Conservation (phyloP, 2,797 vertebrate species). For the Chaenodraco wilsoni region DNA sequence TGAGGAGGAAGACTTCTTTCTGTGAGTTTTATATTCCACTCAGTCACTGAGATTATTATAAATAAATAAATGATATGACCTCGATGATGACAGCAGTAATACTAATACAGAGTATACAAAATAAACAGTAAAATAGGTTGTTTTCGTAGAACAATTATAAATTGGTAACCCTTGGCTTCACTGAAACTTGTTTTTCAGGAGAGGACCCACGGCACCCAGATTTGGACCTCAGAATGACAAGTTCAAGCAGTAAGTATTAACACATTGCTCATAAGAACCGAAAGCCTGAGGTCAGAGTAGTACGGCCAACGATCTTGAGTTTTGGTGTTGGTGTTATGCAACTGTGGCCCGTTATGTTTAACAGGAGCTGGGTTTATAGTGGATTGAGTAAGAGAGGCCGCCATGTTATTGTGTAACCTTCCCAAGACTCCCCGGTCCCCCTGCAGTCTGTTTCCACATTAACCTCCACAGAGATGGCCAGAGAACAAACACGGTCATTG, state of each 20-base stretch:
- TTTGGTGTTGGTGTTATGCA: constrained; percentile 67
- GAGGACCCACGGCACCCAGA: constrained; percentile 94
- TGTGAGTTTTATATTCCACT: constrained; percentile 85
- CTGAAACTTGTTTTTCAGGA: constrained; percentile 81
- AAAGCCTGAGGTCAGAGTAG: constrained; percentile 35
- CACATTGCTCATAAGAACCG: constrained; percentile 24
- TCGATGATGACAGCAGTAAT: background rate
- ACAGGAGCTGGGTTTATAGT: constrained; percentile 48
- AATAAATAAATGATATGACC: background rate
- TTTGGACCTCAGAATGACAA: constrained; percentile 97
- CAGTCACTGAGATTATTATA: background rate
- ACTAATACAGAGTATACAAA: background rate
- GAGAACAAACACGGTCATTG: constrained; percentile 67
- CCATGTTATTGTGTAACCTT: constrained; percentile 59
- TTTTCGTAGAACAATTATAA: background rate
- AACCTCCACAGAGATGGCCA: constrained; percentile 14
- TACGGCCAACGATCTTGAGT: constrained; percentile 12
- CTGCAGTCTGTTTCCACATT: constrained; percentile 41
- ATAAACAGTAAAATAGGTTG: background rate
- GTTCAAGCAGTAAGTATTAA: constrained; percentile 93
- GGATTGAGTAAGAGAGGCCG: constrained; percentile 51
- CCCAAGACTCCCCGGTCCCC: constrained; percentile 25
- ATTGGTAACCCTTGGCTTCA: constrained; percentile 1
- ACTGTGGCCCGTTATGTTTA: constrained; percentile 62
- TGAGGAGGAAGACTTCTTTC: constrained; percentile 98